Evolutionary conservation across 2,888 invertebrate genomes (phyloP).

Genomic region (Autographa gamma): DNA sequence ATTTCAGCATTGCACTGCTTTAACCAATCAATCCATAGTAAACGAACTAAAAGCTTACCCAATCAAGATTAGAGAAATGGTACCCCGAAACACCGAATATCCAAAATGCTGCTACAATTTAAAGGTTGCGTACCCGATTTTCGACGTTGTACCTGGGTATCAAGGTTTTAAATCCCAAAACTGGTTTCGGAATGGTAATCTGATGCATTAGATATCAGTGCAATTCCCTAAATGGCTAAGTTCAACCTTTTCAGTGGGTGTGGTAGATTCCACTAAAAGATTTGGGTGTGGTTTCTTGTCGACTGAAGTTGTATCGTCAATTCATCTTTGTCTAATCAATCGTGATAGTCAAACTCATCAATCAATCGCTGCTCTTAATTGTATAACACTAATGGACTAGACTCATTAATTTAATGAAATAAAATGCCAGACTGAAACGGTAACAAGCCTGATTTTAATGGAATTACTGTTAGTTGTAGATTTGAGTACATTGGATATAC

Average conservation of each 20-base stretch:
- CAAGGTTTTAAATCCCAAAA: constrained; percentile 23
- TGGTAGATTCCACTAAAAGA: constrained; percentile 48
- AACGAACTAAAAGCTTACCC: constrained; percentile 23
- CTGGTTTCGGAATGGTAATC: constrained; percentile 13
- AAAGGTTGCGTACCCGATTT: constrained; percentile 14
- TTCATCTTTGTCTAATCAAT: constrained; percentile 44
- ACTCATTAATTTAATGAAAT: neutral
- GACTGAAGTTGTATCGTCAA: constrained; percentile 33
- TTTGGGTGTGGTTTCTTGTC: constrained; percentile 49
- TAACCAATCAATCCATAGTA: constrained; percentile 25
- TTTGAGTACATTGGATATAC: no score
- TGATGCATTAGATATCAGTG: constrained; percentile 50
- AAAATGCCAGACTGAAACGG: neutral
- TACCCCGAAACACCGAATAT: constrained; percentile 15
- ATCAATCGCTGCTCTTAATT: neutral
- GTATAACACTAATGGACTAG: neutral
- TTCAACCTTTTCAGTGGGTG: constrained; percentile 60
- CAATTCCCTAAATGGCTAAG: constrained; percentile 49
- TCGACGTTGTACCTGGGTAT: constrained; percentile 12
- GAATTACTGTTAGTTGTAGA: no score
- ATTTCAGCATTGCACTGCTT: constrained; percentile 1
- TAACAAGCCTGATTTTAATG: neutral
- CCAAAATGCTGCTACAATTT: constrained; percentile 12
- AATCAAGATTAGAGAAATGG: constrained; percentile 39
- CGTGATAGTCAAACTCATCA: constrained; percentile 29